Base-by-base conservation (phyloP, 2,797 vertebrate genomes). In the Hozukius guyotensis region DNA sequence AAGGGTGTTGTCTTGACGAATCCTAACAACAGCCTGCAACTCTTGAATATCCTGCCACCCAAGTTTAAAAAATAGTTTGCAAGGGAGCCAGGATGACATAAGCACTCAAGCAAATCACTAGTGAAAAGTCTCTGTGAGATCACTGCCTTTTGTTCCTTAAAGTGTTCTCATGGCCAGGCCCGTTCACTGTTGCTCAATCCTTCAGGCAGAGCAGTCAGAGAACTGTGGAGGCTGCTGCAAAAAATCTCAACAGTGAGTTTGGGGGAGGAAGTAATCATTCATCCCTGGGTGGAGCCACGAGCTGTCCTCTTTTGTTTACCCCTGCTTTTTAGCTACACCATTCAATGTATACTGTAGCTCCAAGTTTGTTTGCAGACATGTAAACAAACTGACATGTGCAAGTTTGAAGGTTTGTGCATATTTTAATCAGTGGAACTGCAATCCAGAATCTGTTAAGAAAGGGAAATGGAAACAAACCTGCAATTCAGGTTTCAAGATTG, bases 201-300 rank as follows among this genome's bases (percentile, higher is more conserved):
- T 87, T 63, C 31, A 34, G 83, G 36, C 27, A 61, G 62, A 79
- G 46, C 66, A 73, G 78, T 62, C 82, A 80, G 66, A 83, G 83
- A 80, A 72, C 61, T 85, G 56, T 13, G 32, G 65, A 69, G 81
- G 29, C 86, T 90, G 82, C 65, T 42, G 38, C 38, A 42, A 76
- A 46, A 91, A 87, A 79, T 76, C 71, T 86, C 52, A 81, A 27
- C 24, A 57, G 69, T 59, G 32, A 74, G 49, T 72, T 78, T 59
- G 32, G 80, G 77, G 57, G 81, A 92, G 91, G 94, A 95, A 94
- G 88, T 86, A 52, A 83, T 93, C 81, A 76, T 80, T 91, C 75
- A 87, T 85, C 61, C 16, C 34, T 81, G 89, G 91, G 92, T 90
- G 89, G 88, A 83, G 81, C 78, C 57, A 53, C 52, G 46, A 72